phyloP scores from a whole-genome alignment of 2,797 vertebrate genomes.

The Todus mexicanus region DNA sequence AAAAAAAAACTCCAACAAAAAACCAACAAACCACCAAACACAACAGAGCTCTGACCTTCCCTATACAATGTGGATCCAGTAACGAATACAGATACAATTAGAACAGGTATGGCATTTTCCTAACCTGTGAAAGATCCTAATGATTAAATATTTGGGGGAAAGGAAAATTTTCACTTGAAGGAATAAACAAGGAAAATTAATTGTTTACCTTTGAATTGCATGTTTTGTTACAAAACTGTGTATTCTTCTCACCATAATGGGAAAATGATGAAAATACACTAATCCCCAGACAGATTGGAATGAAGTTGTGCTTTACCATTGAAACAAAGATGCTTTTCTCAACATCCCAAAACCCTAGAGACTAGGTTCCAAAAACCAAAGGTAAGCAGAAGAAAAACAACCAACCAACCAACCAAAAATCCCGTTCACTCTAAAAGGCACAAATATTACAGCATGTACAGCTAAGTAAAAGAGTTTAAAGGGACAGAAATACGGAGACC shows the following conservation, averaged over 20 bases:
- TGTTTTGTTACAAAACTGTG: not conserved
- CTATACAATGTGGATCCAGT: not conserved
- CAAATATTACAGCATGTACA: not conserved
- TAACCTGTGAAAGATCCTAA: not conserved
- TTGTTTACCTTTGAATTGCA: not conserved
- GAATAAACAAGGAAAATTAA: not conserved
- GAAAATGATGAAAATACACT: not conserved
- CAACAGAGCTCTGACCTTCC: not conserved
- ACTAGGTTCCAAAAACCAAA: not conserved
- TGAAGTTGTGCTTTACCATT: not conserved
- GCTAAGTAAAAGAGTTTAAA: not conserved
- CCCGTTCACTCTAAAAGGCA: not conserved
- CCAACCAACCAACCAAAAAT: not conserved
- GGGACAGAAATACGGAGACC: not conserved
- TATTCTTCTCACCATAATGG: not conserved
- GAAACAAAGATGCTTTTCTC: not conserved
- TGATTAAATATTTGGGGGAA: not conserved
- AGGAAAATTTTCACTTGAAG: not conserved
- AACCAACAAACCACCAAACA: too few species aligned
- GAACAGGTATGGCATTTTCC: not conserved
- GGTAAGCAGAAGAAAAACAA: not conserved
- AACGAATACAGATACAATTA: not conserved
- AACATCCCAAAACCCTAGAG: not conserved
- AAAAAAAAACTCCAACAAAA: too few species aligned
- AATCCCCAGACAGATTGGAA: not conserved